Percentiles rank a stretch among this genome's conserved stretches.
phyloP scores from a whole-genome alignment of 2,113 vertebrate genomes.

The Galeopterus variegatus region DNA sequence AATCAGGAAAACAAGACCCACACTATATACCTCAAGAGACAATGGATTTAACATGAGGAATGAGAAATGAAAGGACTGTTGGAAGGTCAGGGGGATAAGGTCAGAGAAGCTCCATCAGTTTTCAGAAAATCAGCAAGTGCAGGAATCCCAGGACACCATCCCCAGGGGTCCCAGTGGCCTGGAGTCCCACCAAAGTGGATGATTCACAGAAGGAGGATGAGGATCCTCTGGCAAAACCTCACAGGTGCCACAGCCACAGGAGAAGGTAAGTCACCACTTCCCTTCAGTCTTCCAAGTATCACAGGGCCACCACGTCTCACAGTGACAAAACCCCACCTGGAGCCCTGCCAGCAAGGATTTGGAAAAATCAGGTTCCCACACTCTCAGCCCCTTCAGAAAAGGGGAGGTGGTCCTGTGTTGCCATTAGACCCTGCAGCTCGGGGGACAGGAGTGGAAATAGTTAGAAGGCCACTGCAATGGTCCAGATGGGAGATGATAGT shows the following conservation, averaged over 20 bases:
- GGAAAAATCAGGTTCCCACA: background rate
- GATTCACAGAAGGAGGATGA: background rate
- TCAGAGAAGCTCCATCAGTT: background rate
- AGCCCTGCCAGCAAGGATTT: background rate
- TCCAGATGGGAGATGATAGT: background rate
- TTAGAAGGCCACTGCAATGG: background rate
- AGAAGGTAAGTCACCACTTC: background rate
- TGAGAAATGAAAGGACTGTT: background rate
- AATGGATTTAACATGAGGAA: background rate
- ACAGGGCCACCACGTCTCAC: background rate
- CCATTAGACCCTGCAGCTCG: too few relatives aligned
- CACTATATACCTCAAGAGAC: background rate
- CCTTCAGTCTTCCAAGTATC: background rate
- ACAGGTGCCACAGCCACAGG: too few relatives aligned
- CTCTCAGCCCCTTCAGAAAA: background rate
- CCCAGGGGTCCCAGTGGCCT: too few relatives aligned
- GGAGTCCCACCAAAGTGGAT: background rate
- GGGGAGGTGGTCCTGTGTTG: background rate
- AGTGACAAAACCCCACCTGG: background rate
- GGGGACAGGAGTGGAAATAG: background rate
- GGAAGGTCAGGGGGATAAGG: background rate
- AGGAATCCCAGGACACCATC: background rate
- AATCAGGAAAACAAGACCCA: background rate
- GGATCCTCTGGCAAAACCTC: background rate
- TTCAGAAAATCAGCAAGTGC: background rate